A percentile compares a stretch with the other conserved stretches of the same genome.
Conservation (phyloP, 2,888 invertebrate genomes). For the Smittia sp. region DNA sequence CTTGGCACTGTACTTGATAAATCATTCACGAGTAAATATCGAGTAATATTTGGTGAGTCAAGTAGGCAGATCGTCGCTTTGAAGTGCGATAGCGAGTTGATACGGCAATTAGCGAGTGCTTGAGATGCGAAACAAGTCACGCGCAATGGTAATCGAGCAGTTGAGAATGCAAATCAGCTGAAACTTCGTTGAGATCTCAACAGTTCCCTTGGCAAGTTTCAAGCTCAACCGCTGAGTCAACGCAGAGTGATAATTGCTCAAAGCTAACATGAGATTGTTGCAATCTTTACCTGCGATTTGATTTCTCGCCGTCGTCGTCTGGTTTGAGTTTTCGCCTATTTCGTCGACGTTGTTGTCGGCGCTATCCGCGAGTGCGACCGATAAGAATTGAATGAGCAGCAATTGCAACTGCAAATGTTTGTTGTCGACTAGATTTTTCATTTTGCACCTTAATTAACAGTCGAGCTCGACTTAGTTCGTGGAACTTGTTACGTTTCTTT, state of each 20-base stretch:
- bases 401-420: not conserved
- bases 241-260: not conserved
- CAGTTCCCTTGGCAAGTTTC: too few species aligned
- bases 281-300: conserved; percentile 3
- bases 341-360: not conserved
- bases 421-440: conserved; percentile 4
- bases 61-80: not conserved
- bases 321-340: not conserved
- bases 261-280: not conserved
- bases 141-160: not conserved
- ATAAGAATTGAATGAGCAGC: not conserved
- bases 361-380: not conserved
- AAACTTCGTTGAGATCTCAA: too few species aligned
- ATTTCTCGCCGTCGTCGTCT: not conserved
- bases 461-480: not conserved
- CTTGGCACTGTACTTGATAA: not conserved
- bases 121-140: not conserved
- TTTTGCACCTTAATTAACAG: not conserved
- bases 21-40: not conserved
- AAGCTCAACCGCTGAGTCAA: not conserved
- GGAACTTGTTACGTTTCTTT: not conserved
- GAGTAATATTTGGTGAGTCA: too few species aligned
- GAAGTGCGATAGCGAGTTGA: too few species aligned
- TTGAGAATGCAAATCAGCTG: not conserved
- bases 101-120: too few species aligned